Base-by-base conservation (phyloP, 2,888 invertebrate genomes). In the Platynereis dumerilii region DNA sequence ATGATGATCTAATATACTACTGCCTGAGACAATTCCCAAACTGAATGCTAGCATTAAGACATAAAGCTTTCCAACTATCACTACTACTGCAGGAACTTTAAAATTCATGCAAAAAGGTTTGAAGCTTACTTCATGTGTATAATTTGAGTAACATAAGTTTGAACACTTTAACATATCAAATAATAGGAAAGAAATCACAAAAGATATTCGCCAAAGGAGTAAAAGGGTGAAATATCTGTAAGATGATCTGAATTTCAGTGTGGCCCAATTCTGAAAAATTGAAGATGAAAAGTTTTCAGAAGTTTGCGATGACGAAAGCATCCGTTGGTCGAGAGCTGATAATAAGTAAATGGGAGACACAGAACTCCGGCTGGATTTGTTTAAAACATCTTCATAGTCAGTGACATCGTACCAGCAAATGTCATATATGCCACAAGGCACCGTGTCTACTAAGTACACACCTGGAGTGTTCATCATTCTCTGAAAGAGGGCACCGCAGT, bases 341-440 rank as follows among this genome's bases (percentile, higher is more conserved):
- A 48, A 22, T 7, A n/a, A 3, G 48, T 20, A 48, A 20, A 48
- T 3, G 3, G 48, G 48, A 7, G 48, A 48, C 3, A 7, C 22
- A 5, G 22, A 22, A 12, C 22, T 3, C 17, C 48, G 5, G 22
- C 48, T 48, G 10, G 20, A n/a, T 5, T 22, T n/a, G 22, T n/a
- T 22, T 5, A 34, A 12, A 48, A n/a, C n/a, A 48, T 22, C 22
- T 22, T 48, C 48, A 48, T 48, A 48, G 5, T 48, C 10, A 22
- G 48, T 48, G n/a, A 48, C 48, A 48, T 48, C 48, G 17, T 10
- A 48, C n/a, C 22, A 48, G 22, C 48, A 48, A 22, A 48, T 5
- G 17, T 48, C 48, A 48, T 48, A 48, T 3, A 48, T 48, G 5
- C 48, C 48, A n/a, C 20, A 20, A 10, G n/a, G 7, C 17, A n/a